Evolutionary conservation across 2,797 vertebrate species (phyloP).

Genomic region (Thalassophryne amazonica): DNA sequence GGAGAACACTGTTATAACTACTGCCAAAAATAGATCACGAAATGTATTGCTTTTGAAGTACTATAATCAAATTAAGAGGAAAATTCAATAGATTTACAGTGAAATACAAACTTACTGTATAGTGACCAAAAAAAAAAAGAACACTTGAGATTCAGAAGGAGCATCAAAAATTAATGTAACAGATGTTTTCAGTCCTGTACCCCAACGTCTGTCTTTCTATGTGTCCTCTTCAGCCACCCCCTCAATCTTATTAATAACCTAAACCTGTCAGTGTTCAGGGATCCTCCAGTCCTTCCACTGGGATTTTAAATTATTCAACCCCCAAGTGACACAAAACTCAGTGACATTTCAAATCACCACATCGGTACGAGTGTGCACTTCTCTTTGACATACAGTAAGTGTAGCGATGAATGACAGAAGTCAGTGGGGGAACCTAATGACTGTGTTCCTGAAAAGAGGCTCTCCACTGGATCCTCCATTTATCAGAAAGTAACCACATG

Average conservation of each 20-base stretch:
- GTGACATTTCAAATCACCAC: constrained; percentile 35
- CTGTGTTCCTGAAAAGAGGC: constrained; percentile 12
- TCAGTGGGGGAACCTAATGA: constrained; percentile 36
- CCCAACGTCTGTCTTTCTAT: constrained; percentile 18
- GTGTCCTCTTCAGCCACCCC: constrained; percentile 20
- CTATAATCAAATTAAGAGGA: not conserved
- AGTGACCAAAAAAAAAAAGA: too few relatives aligned
- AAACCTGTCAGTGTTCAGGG: constrained; percentile 51
- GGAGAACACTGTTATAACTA: too few relatives aligned
- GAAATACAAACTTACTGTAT: too few relatives aligned
- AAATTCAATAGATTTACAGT: too few relatives aligned
- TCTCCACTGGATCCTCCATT: constrained; percentile 34
- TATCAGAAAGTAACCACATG: too few relatives aligned
- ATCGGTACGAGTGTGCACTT: constrained; percentile 5
- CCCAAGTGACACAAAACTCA: constrained; percentile 19
- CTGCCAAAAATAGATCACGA: too few relatives aligned
- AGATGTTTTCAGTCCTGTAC: constrained; percentile 19
- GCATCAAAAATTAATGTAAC: constrained; percentile 44
- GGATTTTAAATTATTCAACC: constrained; percentile 38
- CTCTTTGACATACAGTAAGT: constrained; percentile 15
- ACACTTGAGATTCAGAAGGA: constrained; percentile 17
- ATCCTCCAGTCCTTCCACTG: constrained; percentile 47
- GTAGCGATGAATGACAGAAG: constrained; percentile 26
- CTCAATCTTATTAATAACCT: constrained; percentile 47
- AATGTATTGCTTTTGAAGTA: not conserved